Conservation (phyloP, 2,113 vertebrate species). For the Albula goreensis region DNA sequence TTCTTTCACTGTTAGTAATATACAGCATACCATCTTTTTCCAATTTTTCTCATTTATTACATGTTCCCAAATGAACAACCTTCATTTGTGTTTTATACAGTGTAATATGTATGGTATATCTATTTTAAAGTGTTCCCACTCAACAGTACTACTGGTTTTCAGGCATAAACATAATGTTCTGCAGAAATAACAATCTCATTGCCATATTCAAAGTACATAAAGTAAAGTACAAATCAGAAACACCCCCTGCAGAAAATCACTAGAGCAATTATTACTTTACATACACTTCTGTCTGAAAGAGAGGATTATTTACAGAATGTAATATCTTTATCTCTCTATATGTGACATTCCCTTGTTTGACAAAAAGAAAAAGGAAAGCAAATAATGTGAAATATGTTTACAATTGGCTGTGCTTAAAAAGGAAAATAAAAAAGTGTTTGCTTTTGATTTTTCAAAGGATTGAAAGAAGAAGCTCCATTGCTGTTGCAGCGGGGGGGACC, state of each 20-base stretch:
- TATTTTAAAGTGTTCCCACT: constrained; percentile 51
- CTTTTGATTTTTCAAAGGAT: constrained; percentile 37
- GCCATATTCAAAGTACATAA: constrained; percentile 41
- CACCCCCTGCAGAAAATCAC: constrained; percentile 54
- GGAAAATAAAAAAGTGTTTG: constrained; percentile 40
- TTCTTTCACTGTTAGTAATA: not conserved
- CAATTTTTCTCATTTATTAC: constrained; percentile 1
- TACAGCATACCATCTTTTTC: not conserved
- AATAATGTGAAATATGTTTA: constrained; percentile 31
- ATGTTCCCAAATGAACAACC: constrained; percentile 23
- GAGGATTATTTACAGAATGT: constrained; percentile 51
- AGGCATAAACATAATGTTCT: constrained; percentile 40
- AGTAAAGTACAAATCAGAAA: constrained; percentile 18
- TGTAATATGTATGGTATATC: constrained; percentile 51
- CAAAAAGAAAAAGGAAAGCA: constrained; percentile 37
- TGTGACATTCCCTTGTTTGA: constrained; percentile 34
- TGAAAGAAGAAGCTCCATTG: constrained; percentile 24
- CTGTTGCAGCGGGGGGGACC: not conserved
- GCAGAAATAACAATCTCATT: constrained; percentile 38
- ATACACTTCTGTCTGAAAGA: constrained; percentile 52
- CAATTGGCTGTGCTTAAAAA: constrained; percentile 51
- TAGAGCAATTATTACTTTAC: constrained; percentile 48
- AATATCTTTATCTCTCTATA: constrained; percentile 26
- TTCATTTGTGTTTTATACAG: constrained; percentile 65
- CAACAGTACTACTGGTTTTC: constrained; percentile 45